phyloP scores from a whole-genome alignment of 53 echinoderm and acorn worm species.

The Mesocentrotus franciscanus region DNA sequence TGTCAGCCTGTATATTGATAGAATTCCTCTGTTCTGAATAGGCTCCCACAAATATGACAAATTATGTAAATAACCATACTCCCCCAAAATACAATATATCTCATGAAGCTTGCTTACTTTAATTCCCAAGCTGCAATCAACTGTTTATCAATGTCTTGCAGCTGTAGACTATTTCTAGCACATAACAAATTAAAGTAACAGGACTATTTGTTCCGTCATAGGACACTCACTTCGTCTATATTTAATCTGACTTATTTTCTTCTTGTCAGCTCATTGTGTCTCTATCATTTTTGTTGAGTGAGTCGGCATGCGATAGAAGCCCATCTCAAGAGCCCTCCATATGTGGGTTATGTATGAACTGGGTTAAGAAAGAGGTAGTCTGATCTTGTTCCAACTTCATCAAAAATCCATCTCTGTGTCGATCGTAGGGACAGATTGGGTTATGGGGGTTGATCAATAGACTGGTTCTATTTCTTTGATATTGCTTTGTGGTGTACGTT shows the following conservation, averaged over 20 bases:
- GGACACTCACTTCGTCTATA: slow-evolving; percentile 49
- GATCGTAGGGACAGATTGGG: slow-evolving; percentile 36
- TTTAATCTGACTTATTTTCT: slow-evolving; percentile 48
- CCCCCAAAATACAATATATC: neutral
- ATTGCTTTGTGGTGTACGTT: neutral
- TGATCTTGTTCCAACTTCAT: slow-evolving; percentile 62
- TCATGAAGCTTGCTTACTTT: neutral
- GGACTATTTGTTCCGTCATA: slow-evolving; percentile 16
- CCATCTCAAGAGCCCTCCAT: slow-evolving; percentile 44
- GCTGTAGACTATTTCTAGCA: neutral
- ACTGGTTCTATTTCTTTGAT: slow-evolving; percentile 47
- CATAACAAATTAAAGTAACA: slow-evolving; percentile 34
- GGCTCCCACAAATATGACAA: too few species aligned
- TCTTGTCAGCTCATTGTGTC: neutral
- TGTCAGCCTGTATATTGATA: too few species aligned
- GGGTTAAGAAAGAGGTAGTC: slow-evolving; percentile 55
- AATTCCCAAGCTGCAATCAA: neutral
- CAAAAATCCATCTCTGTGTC: slow-evolving; percentile 58
- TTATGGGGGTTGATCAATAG: slow-evolving; percentile 65
- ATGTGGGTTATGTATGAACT: slow-evolving; percentile 65
- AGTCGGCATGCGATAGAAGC: neutral
- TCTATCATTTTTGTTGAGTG: slow-evolving; percentile 36
- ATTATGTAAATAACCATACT: neutral
- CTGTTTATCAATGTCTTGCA: neutral
- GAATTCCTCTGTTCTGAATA: too few species aligned